These are phyloP conservation scores for Clepsis dumicolana DNA, from an alignment of 2,888 invertebrate genomes.

Conservation along the genomic window DNA sequence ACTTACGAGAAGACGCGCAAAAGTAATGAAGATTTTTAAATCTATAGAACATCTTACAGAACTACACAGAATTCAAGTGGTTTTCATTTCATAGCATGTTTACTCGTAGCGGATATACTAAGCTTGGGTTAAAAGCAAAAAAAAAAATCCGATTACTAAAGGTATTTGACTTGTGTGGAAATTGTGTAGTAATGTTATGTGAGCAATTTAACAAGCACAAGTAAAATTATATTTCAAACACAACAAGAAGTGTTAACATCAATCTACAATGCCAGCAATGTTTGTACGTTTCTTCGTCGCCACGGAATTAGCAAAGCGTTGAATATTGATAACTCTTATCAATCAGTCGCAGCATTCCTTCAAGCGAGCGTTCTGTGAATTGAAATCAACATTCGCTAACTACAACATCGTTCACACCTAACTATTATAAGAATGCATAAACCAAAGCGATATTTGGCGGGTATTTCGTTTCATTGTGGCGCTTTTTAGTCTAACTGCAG, in stretches of 20 bases:
- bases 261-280: background rate
- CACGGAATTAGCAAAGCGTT: constrained; percentile 5
- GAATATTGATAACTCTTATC: constrained; percentile 38
- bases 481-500: constrained; percentile 65
- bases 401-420: constrained; percentile 69
- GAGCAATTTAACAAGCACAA: too few relatives aligned
- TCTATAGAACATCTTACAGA: too few relatives aligned
- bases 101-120: too few relatives aligned
- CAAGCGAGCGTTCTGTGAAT: constrained; percentile 12
- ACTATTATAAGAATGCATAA: constrained; percentile 51
- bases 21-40: too few relatives aligned
- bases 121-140: too few relatives aligned
- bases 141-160: too few relatives aligned
- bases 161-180: too few relatives aligned
- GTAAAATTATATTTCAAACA: constrained; percentile 1
- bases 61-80: too few relatives aligned
- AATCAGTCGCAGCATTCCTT: constrained; percentile 30
- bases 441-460: constrained; percentile 53
- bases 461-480: constrained; percentile 73
- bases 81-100: too few relatives aligned
- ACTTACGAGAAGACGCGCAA: too few relatives aligned
- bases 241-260: constrained; percentile 1
- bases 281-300: background rate
- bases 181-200: background rate
- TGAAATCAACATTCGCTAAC: constrained; percentile 38